phyloP scores from a whole-genome alignment of 2,113 vertebrate species.

The Mus spicilegus region DNA sequence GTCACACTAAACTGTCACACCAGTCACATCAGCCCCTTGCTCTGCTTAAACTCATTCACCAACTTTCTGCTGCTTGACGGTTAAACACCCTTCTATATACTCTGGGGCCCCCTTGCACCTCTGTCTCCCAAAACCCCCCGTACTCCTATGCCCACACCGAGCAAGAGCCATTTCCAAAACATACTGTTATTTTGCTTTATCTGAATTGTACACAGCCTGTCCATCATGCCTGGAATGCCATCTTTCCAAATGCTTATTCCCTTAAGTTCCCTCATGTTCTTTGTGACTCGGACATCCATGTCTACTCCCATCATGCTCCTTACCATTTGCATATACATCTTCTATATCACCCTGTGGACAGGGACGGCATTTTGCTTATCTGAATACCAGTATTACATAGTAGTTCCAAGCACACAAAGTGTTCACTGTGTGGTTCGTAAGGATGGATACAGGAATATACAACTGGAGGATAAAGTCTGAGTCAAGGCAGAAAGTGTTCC shows the following conservation, averaged over 20 bases:
- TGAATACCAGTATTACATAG: neutral
- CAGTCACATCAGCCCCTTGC: neutral
- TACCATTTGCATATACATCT: neutral
- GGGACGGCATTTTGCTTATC: neutral
- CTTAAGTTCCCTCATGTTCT: constrained; percentile 34
- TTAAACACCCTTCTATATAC: neutral
- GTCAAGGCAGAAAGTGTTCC: neutral
- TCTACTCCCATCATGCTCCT: neutral
- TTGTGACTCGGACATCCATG: neutral
- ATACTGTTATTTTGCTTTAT: constrained; percentile 14
- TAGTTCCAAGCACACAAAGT: neutral
- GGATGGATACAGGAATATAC: neutral
- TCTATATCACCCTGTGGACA: neutral
- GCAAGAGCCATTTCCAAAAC: neutral
- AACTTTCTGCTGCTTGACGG: neutral
- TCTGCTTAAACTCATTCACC: neutral
- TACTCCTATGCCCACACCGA: neutral
- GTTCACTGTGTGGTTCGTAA: neutral
- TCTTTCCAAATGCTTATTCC: neutral
- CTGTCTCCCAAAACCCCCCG: neutral
- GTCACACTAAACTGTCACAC: neutral
- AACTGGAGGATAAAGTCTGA: neutral
- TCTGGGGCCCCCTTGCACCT: neutral
- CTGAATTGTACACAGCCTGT: neutral
- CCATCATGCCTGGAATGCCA: neutral